Percentiles rank a stretch among this genome's conserved stretches.
Evolutionary conservation across 2,113 vertebrate species (phyloP).

Genomic region (Apus apus): DNA sequence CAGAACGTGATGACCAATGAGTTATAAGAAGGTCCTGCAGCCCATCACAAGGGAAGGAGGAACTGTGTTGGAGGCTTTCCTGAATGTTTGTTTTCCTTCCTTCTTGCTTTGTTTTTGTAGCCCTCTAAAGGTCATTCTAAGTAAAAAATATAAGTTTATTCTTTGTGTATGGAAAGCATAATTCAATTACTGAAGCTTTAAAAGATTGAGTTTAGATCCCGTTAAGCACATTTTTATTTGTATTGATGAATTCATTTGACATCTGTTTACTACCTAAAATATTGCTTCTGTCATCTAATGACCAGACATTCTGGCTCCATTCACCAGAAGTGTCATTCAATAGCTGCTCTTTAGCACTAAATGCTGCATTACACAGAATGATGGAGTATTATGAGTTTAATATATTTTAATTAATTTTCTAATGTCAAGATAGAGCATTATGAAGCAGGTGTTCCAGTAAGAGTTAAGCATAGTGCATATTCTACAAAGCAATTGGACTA

Average conservation of each 20-base stretch:
- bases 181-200: constrained; percentile 44
- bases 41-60: not conserved
- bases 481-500: not conserved
- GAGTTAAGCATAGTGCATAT: constrained; percentile 19
- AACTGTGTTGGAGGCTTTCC: not conserved
- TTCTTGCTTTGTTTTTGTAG: not conserved
- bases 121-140: not conserved
- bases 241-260: constrained; percentile 71
- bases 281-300: constrained; percentile 59
- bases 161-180: not conserved
- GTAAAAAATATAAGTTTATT: not conserved
- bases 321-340: constrained; percentile 56
- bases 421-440: not conserved
- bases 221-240: constrained; percentile 52
- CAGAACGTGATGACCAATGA: not conserved
- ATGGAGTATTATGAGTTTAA: constrained; percentile 39
- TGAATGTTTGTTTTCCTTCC: not conserved
- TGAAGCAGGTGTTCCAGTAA: constrained; percentile 34
- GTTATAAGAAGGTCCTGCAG: not conserved
- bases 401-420: constrained; percentile 65
- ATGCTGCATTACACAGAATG: constrained; percentile 41
- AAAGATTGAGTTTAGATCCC: constrained; percentile 50
- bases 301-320: constrained; percentile 72
- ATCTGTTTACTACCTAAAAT: constrained; percentile 70
- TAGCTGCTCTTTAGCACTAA: constrained; percentile 53